These are phyloP conservation scores for Steinernema khuongi DNA, from an alignment of 1,140 invertebrate genomes.

Conservation along the genomic window DNA sequence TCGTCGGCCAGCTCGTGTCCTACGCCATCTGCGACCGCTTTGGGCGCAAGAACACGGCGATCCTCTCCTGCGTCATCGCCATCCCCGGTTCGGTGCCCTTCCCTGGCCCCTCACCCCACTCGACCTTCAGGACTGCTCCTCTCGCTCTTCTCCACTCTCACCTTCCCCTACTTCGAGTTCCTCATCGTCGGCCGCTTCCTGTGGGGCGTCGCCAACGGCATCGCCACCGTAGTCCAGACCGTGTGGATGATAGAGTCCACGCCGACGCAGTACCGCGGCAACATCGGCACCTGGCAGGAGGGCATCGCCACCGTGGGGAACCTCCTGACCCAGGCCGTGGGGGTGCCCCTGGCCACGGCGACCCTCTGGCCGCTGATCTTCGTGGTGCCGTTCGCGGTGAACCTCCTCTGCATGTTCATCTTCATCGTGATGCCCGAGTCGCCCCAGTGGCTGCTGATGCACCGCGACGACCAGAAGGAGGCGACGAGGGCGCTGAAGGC, in stretches of 20 bases:
- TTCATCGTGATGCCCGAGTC: conserved; percentile 13
- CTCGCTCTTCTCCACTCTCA: background rate
- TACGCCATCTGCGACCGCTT: conserved; percentile 8
- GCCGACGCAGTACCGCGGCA: conserved; percentile 8
- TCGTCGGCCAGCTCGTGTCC: conserved; percentile 13
- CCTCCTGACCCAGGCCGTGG: conserved; percentile 11
- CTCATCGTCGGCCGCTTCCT: conserved; percentile 17
- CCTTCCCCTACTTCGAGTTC: background rate
- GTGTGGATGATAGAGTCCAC: conserved; percentile 16
- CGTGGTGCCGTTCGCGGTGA: background rate
- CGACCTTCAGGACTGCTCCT: background rate
- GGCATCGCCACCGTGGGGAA: conserved; percentile 3
- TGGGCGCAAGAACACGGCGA: conserved; percentile 13
- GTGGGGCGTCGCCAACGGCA: conserved; percentile 18
- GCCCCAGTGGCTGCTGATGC: conserved; percentile 11
- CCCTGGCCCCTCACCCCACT: background rate
- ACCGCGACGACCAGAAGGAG: conserved; percentile 2
- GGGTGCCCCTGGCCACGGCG: background rate
- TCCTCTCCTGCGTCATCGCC: background rate
- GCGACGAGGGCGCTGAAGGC: background rate
- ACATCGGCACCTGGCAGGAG: conserved; percentile 4
- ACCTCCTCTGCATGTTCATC: conserved; percentile 18
- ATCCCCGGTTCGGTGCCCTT: background rate
- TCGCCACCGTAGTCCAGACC: conserved; percentile 7
- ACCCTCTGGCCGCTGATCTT: conserved; percentile 14